A percentile compares a stretch with the other conserved stretches of the same genome.
These are phyloP conservation scores for Heliconius hermathena DNA, from an alignment of 1,140 invertebrate species.

Conservation along the genomic window DNA sequence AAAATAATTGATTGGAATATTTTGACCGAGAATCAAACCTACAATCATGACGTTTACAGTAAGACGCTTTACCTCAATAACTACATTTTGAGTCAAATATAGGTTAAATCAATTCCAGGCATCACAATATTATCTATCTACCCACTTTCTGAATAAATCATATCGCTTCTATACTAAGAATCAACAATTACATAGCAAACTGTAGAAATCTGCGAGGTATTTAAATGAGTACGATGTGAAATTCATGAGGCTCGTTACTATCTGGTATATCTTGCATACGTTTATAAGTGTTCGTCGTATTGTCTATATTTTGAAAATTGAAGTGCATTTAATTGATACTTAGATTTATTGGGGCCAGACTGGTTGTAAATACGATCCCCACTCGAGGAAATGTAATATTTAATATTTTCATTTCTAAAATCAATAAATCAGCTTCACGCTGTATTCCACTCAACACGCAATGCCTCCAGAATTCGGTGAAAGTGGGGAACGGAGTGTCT, in stretches of 20 bases:
- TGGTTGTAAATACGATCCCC: too few species aligned
- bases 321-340: background rate
- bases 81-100: background rate
- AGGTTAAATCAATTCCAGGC: background rate
- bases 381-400: too few species aligned
- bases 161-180: constrained; percentile 21
- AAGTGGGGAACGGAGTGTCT: too few species aligned
- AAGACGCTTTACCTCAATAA: background rate
- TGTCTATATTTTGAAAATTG: background rate
- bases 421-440: too few species aligned
- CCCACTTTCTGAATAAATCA: constrained; percentile 3
- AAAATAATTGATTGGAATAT: too few species aligned
- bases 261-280: background rate
- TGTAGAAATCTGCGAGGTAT: constrained; percentile 24
- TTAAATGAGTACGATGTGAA: constrained; percentile 22
- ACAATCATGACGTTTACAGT: too few species aligned
- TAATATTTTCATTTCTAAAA: too few species aligned
- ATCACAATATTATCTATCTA: background rate
- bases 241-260: constrained; percentile 24
- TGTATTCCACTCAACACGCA: too few species aligned
- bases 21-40: too few species aligned
- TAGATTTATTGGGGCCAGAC: too few species aligned
- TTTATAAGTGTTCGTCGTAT: background rate
- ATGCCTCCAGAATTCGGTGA: too few species aligned
- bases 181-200: constrained; percentile 27